A percentile compares a stretch with the other conserved stretches of the same genome.
Evolutionary conservation across 1,140 invertebrate genomes (phyloP).

Genomic region (Argopecten irradians): DNA sequence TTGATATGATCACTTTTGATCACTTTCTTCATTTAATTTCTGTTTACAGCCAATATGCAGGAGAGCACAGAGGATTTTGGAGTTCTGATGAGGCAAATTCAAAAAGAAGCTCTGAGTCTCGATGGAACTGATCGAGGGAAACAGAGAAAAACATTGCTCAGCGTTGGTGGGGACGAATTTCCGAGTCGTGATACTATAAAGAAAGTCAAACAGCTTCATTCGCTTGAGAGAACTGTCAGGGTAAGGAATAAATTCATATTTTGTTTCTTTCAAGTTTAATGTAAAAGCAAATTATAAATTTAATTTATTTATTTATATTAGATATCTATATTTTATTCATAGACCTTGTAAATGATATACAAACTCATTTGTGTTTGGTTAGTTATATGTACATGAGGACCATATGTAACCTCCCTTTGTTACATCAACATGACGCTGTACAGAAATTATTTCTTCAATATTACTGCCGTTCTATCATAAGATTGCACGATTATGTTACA

Average conservation of each 20-base stretch:
- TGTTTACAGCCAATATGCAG: not conserved
- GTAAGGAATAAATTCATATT: conserved; percentile 48
- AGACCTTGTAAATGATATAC: not conserved
- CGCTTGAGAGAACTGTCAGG: conserved; percentile 69
- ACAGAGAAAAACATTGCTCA: conserved; percentile 38
- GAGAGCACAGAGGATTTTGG: conserved; percentile 61
- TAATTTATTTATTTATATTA: not conserved
- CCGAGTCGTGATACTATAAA: conserved; percentile 48
- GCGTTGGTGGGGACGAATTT: conserved; percentile 27
- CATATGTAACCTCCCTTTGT: too few species aligned
- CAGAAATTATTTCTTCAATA: too few species aligned
- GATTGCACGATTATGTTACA: too few species aligned
- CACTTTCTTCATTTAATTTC: too few species aligned
- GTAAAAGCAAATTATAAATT: not conserved
- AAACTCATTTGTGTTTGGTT: not conserved
- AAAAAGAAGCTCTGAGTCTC: conserved; percentile 64
- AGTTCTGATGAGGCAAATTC: conserved; percentile 59
- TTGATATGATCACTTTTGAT: too few species aligned
- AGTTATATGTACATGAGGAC: not conserved
- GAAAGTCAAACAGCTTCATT: conserved; percentile 61
- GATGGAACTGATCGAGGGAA: conserved; percentile 66
- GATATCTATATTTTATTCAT: not conserved
- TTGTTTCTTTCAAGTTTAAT: not conserved
- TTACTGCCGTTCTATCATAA: too few species aligned
- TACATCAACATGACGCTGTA: too few species aligned